These are phyloP conservation scores for Cyprinus carpio DNA, from an alignment of 2,113 vertebrate species.

Conservation along the genomic window DNA sequence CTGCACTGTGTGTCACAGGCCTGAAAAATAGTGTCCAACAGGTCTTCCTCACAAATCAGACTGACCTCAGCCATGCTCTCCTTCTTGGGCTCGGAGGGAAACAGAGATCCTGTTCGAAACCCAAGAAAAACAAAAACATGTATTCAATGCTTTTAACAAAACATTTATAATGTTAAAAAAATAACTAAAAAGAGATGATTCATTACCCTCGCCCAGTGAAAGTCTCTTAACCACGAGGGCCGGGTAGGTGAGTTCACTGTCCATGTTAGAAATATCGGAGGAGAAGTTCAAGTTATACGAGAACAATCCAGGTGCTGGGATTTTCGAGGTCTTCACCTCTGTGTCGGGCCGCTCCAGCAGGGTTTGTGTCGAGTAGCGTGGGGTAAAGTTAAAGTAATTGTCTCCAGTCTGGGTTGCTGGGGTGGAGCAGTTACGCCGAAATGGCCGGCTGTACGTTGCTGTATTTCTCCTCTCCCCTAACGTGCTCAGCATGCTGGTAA, in stretches of 20 bases:
- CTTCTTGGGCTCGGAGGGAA: constrained; percentile 62
- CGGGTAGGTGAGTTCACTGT: constrained; percentile 63
- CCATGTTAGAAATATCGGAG: constrained; percentile 55
- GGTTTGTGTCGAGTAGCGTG: constrained; percentile 18
- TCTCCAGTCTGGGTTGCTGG: constrained; percentile 54
- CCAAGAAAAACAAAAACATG: not conserved
- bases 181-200: not conserved
- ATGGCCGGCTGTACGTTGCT: not conserved
- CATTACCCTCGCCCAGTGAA: constrained; percentile 71
- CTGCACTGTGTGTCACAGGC: constrained; percentile 80
- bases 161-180: not conserved
- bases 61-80: constrained; percentile 68
- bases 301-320: constrained; percentile 53
- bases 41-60: constrained; percentile 83
- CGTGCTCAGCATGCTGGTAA: constrained; percentile 55
- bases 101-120: constrained; percentile 52
- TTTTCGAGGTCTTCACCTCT: constrained; percentile 47
- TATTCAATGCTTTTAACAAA: not conserved
- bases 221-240: constrained; percentile 74
- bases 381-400: constrained; percentile 58
- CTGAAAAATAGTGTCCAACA: constrained; percentile 84
- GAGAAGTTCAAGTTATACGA: constrained; percentile 72
- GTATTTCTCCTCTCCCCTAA: constrained; percentile 59
- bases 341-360: not conserved
- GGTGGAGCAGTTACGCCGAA: constrained; percentile 63